Percentiles rank a stretch among this genome's conserved stretches.
These are phyloP conservation scores for Psittacus erithacus DNA, from an alignment of 2,113 vertebrate genomes.

Conservation along the genomic window DNA sequence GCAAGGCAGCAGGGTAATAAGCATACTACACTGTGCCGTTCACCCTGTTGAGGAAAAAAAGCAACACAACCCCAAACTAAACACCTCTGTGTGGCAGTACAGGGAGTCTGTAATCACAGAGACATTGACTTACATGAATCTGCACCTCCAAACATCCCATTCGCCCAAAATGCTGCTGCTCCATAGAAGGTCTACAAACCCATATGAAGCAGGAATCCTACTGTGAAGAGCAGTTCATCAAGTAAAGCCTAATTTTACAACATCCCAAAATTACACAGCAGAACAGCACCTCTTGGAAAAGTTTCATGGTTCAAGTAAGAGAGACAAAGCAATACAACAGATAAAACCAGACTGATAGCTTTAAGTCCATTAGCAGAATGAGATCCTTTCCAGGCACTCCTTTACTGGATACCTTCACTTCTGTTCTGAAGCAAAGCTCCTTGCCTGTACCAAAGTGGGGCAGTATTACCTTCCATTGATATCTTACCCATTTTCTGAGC, in stretches of 20 bases:
- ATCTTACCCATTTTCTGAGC: background rate
- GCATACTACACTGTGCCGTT: background rate
- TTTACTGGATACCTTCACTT: background rate
- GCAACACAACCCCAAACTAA: background rate
- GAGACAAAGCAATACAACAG: background rate
- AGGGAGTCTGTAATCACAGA: background rate
- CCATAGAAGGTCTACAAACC: background rate
- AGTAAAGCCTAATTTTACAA: background rate
- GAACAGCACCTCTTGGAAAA: slow-evolving; percentile 16
- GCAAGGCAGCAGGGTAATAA: background rate
- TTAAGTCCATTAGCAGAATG: background rate
- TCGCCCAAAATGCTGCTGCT: background rate
- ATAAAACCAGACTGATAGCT: background rate
- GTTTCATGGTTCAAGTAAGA: background rate
- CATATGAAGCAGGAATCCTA: background rate
- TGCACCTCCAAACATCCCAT: background rate
- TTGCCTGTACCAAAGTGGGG: background rate
- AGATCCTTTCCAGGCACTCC: background rate
- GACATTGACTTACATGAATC: background rate
- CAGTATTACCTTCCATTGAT: background rate
- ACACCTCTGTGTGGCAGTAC: accelerated
- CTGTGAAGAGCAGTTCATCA: background rate
- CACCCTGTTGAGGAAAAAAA: background rate
- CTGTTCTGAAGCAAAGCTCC: background rate
- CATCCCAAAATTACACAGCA: background rate